Evolutionary conservation across 2,888 invertebrate genomes (phyloP).

Genomic region (Sympetrum striolatum): DNA sequence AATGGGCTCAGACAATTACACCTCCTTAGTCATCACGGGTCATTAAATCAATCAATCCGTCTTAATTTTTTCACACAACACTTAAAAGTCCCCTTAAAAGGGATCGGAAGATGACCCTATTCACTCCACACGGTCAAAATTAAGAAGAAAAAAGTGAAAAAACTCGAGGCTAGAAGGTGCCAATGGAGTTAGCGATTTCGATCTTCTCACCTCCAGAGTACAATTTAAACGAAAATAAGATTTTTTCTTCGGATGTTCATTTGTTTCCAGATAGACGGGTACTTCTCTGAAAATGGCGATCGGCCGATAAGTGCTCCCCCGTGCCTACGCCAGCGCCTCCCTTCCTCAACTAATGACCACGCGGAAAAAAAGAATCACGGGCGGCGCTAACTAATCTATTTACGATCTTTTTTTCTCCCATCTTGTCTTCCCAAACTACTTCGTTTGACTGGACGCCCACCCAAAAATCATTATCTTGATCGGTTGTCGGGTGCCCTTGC

Average conservation of each 20-base stretch:
- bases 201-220: not conserved
- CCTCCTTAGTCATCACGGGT: not conserved
- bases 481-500: not conserved
- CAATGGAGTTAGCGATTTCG: not conserved
- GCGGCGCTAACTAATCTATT: slow-evolving; percentile 39
- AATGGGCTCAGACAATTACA: not conserved
- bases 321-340: not conserved
- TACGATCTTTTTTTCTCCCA: slow-evolving; percentile 27
- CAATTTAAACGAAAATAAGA: slow-evolving; percentile 4
- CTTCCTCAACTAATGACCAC: not conserved
- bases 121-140: not conserved
- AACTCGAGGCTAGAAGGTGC: not conserved
- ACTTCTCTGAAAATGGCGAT: not conserved
- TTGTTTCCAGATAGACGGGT: slow-evolving; percentile 13
- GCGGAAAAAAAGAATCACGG: slow-evolving; percentile 16
- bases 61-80: not conserved
- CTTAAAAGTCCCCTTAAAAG: not conserved
- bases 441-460: not conserved
- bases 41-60: not conserved
- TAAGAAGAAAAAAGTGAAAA: not conserved
- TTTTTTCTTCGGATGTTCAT: not conserved
- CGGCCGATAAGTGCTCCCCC: not conserved
- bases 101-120: not conserved
- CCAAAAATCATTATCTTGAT: slow-evolving; percentile 16
- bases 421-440: not conserved